Evolutionary conservation across 2,888 invertebrate genomes (phyloP).

Genomic region (Hanleya hanleyi): DNA sequence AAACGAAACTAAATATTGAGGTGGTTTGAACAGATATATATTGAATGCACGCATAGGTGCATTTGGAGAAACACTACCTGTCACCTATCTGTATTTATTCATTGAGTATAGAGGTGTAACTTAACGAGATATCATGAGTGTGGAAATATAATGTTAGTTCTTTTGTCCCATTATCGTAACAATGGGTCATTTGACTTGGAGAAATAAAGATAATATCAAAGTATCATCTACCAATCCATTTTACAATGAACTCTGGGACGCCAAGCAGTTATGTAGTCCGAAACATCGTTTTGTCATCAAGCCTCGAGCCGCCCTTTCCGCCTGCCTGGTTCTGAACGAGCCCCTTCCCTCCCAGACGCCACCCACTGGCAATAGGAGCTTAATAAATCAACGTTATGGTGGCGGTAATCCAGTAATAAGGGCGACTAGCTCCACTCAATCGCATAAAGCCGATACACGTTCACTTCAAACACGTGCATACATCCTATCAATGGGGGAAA

Average conservation of each 20-base stretch:
- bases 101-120: too few relatives aligned
- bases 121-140: too few relatives aligned
- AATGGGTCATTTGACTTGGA: not conserved
- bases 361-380: not conserved
- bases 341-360: not conserved
- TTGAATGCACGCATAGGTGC: too few relatives aligned
- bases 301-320: not conserved
- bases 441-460: not conserved
- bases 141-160: too few relatives aligned
- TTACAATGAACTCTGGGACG: not conserved
- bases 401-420: not conserved
- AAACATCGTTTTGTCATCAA: not conserved
- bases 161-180: not conserved
- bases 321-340: not conserved
- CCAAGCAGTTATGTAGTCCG: not conserved
- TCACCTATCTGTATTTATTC: too few relatives aligned
- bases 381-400: not conserved
- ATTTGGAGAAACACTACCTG: too few relatives aligned
- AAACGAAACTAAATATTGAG: too few relatives aligned
- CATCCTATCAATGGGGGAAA: not conserved
- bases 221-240: conserved; percentile 5
- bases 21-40: too few relatives aligned
- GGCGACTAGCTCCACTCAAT: not conserved
- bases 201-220: not conserved
- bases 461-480: not conserved